Percentiles rank a stretch among this genome's conserved stretches.
phyloP scores from a whole-genome alignment of 2,113 vertebrate species.

The Dissostichus mawsoni region DNA sequence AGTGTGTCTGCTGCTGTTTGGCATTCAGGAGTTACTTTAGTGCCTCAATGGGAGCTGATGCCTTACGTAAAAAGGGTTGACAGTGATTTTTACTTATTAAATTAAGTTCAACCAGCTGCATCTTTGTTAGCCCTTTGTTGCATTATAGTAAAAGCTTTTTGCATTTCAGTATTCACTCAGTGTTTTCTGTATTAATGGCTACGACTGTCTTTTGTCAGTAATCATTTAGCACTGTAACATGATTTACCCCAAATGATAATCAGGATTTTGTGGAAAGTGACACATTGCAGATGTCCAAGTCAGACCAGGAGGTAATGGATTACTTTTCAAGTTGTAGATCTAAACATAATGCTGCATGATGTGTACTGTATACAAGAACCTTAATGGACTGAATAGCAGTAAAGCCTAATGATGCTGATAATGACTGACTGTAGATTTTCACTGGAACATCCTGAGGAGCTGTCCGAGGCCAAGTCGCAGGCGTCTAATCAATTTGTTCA shows the following conservation, averaged over 20 bases:
- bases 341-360: background rate
- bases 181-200: background rate
- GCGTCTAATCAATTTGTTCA: conserved; percentile 21
- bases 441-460: conserved; percentile 20
- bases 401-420: conserved; percentile 10
- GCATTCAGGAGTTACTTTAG: background rate
- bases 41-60: background rate
- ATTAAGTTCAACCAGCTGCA: background rate
- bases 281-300: background rate
- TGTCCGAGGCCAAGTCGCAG: conserved; percentile 6
- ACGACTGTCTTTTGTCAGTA: background rate
- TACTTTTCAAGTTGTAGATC: background rate
- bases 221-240: background rate
- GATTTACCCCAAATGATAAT: background rate
- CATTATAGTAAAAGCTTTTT: conserved; percentile 5
- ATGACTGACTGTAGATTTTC: conserved; percentile 15
- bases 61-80: background rate
- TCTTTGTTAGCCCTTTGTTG: background rate
- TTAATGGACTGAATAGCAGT: conserved; percentile 10
- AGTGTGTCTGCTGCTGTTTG: background rate
- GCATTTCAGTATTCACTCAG: background rate
- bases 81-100: background rate
- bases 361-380: conserved; percentile 8
- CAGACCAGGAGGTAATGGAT: background rate
- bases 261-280: background rate